Percentiles rank a stretch among this genome's conserved stretches.
These are phyloP conservation scores for Nyctereutes procyonoides DNA, from an alignment of 2,113 vertebrate genomes.

Conservation along the genomic window DNA sequence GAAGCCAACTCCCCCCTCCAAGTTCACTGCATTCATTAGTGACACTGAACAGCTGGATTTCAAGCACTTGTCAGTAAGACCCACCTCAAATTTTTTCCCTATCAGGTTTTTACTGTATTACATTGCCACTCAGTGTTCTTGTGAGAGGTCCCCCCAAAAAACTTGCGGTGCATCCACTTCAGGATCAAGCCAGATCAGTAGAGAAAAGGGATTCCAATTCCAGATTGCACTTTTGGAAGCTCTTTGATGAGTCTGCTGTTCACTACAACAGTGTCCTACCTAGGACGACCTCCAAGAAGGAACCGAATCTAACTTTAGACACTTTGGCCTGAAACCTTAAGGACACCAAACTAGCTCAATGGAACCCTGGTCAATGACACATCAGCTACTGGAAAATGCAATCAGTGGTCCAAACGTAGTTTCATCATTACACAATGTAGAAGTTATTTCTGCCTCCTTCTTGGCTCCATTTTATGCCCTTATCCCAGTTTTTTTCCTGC, in stretches of 20 bases:
- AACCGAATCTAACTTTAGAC: not conserved
- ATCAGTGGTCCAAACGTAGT: not conserved
- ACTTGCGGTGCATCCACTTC: not conserved
- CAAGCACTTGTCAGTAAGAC: not conserved
- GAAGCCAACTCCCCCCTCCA: not conserved
- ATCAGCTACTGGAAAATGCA: not conserved
- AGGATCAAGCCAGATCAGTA: not conserved
- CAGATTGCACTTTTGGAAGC: not conserved
- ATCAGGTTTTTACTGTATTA: not conserved
- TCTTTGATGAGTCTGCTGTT: not conserved
- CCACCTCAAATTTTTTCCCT: not conserved
- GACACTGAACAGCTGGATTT: not conserved
- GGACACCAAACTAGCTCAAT: not conserved
- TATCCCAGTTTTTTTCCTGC: not conserved
- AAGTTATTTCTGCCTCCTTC: not conserved
- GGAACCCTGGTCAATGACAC: not conserved
- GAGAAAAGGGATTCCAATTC: not conserved
- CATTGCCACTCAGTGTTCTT: not conserved
- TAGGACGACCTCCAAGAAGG: not conserved
- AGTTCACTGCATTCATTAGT: not conserved
- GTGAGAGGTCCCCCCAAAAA: not conserved
- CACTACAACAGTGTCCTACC: not conserved
- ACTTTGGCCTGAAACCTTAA: not conserved
- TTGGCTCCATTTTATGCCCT: not conserved
- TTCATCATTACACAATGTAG: not conserved